These are phyloP conservation scores for Eolophus roseicapilla DNA, from an alignment of 2,113 vertebrate species.

Conservation along the genomic window DNA sequence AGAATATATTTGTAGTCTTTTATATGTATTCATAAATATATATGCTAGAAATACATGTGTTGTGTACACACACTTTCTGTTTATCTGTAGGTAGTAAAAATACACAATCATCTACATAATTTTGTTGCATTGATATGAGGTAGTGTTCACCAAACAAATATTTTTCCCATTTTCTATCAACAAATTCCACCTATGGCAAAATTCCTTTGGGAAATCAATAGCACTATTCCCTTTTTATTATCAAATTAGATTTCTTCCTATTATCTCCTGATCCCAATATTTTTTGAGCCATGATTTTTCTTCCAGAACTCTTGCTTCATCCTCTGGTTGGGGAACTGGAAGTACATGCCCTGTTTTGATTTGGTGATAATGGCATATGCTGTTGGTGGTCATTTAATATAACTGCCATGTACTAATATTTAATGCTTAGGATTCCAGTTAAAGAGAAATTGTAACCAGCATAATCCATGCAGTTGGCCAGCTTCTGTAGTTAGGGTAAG, in stretches of 20 bases:
- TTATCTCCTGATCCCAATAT: not conserved
- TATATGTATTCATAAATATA: not conserved
- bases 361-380: not conserved
- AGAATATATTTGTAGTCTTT: not conserved
- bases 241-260: not conserved
- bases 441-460: not conserved
- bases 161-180: not conserved
- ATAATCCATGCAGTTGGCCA: not conserved
- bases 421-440: not conserved
- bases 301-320: not conserved
- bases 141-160: not conserved
- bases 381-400: not conserved
- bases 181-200: not conserved
- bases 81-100: slow-evolving; percentile 28
- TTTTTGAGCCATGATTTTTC: not conserved
- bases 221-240: not conserved
- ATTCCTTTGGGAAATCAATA: not conserved
- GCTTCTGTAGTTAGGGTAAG: not conserved
- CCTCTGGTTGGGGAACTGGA: not conserved
- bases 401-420: not conserved
- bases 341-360: not conserved
- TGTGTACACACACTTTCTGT: not conserved
- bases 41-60: not conserved
- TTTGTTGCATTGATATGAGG: not conserved
- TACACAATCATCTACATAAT: not conserved